These are phyloP conservation scores for Tethea ocularis DNA, from an alignment of 2,888 invertebrate species.

Conservation along the genomic window DNA sequence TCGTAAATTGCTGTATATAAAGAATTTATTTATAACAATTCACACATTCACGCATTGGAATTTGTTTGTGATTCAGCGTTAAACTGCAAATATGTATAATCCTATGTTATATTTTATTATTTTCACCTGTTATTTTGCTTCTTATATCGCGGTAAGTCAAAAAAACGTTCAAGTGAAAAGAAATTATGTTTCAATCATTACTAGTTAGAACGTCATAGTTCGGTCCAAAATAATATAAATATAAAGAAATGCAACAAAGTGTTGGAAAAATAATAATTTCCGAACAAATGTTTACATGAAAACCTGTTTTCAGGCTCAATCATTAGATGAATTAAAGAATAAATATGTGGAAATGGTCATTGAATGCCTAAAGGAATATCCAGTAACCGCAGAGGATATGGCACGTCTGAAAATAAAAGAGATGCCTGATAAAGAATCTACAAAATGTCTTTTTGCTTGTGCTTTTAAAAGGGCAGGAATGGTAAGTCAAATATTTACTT, in stretches of 20 bases:
- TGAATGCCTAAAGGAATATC: conserved; percentile 47
- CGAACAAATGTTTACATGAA: neutral
- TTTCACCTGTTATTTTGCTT: conserved; percentile 5
- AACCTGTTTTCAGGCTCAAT: conserved; percentile 28
- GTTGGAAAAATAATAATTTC: no score
- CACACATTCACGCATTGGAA: conserved; percentile 51
- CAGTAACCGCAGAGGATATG: conserved; percentile 48
- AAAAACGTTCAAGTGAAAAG: no score
- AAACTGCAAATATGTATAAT: conserved; percentile 30
- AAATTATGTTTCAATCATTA: no score
- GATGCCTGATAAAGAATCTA: conserved; percentile 52
- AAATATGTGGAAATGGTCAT: conserved; percentile 47
- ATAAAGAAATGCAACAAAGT: no score
- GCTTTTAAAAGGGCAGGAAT: conserved; percentile 72
- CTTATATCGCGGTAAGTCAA: neutral
- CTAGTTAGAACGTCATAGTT: no score
- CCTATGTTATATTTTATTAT: conserved; percentile 15
- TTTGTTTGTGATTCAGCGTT: conserved; percentile 16
- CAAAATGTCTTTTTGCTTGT: conserved; percentile 77
- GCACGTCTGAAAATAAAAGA: conserved; percentile 46
- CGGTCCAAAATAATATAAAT: no score
- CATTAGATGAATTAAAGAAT: conserved; percentile 49
- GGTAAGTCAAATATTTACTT: conserved; percentile 50
- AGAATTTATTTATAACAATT: conserved; percentile 41
- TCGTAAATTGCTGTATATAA: conserved; percentile 41